phyloP scores from a whole-genome alignment of 2,113 vertebrate species.

The Tenrec ecaudatus region DNA sequence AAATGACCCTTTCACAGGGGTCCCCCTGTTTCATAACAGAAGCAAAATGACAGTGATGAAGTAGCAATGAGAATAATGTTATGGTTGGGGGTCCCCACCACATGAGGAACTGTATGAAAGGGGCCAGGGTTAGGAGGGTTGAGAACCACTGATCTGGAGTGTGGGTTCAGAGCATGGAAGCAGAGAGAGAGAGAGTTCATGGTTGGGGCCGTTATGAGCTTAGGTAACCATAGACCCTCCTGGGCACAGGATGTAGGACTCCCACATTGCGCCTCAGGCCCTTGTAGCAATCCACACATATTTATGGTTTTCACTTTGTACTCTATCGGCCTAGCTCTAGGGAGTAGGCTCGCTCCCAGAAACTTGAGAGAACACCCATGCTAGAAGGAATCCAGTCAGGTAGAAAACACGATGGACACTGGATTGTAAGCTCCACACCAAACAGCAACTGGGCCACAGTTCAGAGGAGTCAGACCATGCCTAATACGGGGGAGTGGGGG shows the following conservation, averaged over 20 bases:
- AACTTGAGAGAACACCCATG: not conserved
- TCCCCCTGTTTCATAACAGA: too few relatives aligned
- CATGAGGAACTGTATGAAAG: too few relatives aligned
- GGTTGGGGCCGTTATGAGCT: not conserved
- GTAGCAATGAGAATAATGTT: too few relatives aligned
- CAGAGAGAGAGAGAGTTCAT: not conserved
- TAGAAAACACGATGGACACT: constrained; percentile 46
- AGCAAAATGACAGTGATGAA: too few relatives aligned
- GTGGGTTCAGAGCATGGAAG: not conserved
- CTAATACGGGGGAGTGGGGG: not conserved
- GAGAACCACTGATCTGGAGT: not conserved
- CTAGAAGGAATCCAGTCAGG: constrained; percentile 13
- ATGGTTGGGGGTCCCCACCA: too few relatives aligned
- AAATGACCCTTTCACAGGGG: too few relatives aligned
- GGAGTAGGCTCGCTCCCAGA: constrained; percentile 9
- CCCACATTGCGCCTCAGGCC: not conserved
- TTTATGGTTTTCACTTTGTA: constrained; percentile 26
- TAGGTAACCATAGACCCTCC: not conserved
- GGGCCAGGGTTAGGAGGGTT: too few relatives aligned
- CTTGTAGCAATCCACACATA: not conserved
- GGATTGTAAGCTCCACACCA: not conserved
- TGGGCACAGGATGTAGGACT: not conserved
- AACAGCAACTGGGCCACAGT: not conserved
- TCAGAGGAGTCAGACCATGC: not conserved
- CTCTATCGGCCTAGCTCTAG: constrained; percentile 5